Conservation (phyloP, 2,888 invertebrate genomes). For the Mycalesis mineus region DNA sequence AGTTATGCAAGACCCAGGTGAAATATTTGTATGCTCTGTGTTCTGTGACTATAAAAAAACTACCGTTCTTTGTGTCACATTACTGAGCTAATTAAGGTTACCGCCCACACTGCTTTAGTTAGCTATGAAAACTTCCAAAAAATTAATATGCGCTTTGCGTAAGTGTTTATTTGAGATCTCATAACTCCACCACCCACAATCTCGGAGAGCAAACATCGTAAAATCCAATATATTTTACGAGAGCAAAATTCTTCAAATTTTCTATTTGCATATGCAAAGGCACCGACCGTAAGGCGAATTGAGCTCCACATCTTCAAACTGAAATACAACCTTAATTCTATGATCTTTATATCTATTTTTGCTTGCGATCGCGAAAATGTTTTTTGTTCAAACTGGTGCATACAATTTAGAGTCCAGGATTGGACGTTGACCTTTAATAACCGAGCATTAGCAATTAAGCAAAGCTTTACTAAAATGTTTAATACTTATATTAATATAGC, state of each 20-base stretch:
- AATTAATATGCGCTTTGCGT: conserved; percentile 25
- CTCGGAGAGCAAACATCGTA: conserved; percentile 32
- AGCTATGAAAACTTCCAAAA: neutral
- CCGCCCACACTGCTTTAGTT: conserved; percentile 4
- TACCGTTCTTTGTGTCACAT: neutral
- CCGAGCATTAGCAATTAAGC: conserved; percentile 6
- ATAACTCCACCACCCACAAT: conserved; percentile 23
- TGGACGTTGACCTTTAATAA: conserved; percentile 52
- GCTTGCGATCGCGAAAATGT: conserved; percentile 29
- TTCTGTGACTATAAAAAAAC: too few species aligned
- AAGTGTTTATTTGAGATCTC: conserved; percentile 17
- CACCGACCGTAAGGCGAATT: conserved; percentile 17
- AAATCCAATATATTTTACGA: conserved; percentile 33
- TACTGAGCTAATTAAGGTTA: neutral
- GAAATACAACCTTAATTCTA: conserved; percentile 11
- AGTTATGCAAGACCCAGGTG: too few species aligned
- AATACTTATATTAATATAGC: neutral
- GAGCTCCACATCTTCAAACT: neutral
- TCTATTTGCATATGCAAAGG: conserved; percentile 43
- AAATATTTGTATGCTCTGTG: too few species aligned
- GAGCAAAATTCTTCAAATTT: conserved; percentile 38
- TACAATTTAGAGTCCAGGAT: conserved; percentile 50
- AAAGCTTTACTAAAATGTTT: conserved; percentile 9
- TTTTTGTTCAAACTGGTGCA: conserved; percentile 64
- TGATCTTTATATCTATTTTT: neutral